These are phyloP conservation scores for Monomorium pharaonis DNA, from an alignment of 1,140 invertebrate species.

Conservation along the genomic window DNA sequence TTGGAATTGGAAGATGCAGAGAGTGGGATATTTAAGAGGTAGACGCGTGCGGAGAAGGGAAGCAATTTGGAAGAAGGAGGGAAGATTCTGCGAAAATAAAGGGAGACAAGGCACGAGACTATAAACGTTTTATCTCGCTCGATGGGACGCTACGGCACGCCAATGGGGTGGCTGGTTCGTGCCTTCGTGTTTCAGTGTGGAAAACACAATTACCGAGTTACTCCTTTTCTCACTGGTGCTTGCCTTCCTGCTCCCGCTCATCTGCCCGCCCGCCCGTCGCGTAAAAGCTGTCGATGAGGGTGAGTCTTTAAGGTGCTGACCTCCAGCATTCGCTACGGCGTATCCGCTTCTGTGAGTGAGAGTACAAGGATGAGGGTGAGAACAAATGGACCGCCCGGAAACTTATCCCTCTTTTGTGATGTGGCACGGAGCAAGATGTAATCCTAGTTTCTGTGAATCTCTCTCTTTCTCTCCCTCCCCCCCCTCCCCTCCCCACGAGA, in stretches of 20 bases:
- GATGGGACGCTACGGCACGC: slow-evolving; percentile 51
- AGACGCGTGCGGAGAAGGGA: slow-evolving; percentile 13
- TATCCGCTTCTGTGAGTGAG: slow-evolving; percentile 37
- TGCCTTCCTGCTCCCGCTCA: slow-evolving; percentile 10
- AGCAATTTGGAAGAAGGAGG: slow-evolving; percentile 52
- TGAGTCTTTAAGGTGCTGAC: slow-evolving; percentile 65
- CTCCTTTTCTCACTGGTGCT: slow-evolving; percentile 13
- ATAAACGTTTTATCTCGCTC: slow-evolving; percentile 73
- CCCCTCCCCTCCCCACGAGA: not conserved
- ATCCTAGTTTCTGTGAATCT: slow-evolving; percentile 42
- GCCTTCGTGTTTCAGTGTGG: slow-evolving; percentile 50
- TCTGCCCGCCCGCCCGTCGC: slow-evolving; percentile 31
- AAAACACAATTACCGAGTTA: slow-evolving; percentile 73
- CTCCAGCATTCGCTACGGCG: slow-evolving; percentile 36
- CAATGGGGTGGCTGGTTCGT: slow-evolving; percentile 10
- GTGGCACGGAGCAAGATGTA: slow-evolving; percentile 14
- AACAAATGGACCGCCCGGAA: slow-evolving; percentile 63
- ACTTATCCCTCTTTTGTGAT: slow-evolving; percentile 26
- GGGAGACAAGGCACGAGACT: slow-evolving; percentile 54
- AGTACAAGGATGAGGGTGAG: slow-evolving; percentile 35
- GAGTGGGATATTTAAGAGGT: slow-evolving; percentile 42
- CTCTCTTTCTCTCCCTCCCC: not conserved
- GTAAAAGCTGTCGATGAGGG: slow-evolving; percentile 69
- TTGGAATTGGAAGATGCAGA: not conserved
- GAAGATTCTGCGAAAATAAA: slow-evolving; percentile 43